A percentile compares a stretch with the other conserved stretches of the same genome.
These are phyloP conservation scores for Entomyzon cyanotis DNA, from an alignment of 2,113 vertebrate genomes.

Conservation along the genomic window DNA sequence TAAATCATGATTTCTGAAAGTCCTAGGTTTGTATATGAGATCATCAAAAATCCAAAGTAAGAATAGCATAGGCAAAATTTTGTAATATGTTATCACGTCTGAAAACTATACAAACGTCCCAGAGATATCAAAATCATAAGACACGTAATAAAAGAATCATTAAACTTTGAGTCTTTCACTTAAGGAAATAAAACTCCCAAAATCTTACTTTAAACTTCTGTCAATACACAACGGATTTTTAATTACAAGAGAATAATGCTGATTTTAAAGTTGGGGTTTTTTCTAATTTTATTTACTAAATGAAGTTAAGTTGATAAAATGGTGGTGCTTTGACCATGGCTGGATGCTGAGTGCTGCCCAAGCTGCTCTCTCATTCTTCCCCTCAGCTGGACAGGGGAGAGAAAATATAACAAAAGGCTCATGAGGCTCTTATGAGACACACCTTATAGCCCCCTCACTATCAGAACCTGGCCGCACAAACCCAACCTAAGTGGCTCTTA, in stretches of 20 bases:
- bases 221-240: background rate
- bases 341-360: background rate
- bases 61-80: background rate
- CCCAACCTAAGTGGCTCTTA: background rate
- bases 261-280: background rate
- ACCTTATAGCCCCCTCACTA: rapidly evolving
- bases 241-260: background rate
- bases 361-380: background rate
- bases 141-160: background rate
- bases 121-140: background rate
- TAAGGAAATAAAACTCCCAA: background rate
- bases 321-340: background rate
- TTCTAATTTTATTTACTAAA: background rate
- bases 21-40: background rate
- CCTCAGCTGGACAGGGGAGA: background rate
- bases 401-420: background rate
- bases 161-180: background rate
- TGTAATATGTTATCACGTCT: background rate
- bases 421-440: background rate
- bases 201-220: background rate
- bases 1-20: background rate
- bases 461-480: background rate
- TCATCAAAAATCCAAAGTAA: background rate
- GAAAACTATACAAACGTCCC: background rate
- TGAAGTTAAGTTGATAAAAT: background rate